A percentile compares a stretch with the other conserved stretches of the same genome.
These are phyloP conservation scores for Ctenopoma kingsleyae DNA, from an alignment of 2,797 vertebrate species.

Conservation along the genomic window DNA sequence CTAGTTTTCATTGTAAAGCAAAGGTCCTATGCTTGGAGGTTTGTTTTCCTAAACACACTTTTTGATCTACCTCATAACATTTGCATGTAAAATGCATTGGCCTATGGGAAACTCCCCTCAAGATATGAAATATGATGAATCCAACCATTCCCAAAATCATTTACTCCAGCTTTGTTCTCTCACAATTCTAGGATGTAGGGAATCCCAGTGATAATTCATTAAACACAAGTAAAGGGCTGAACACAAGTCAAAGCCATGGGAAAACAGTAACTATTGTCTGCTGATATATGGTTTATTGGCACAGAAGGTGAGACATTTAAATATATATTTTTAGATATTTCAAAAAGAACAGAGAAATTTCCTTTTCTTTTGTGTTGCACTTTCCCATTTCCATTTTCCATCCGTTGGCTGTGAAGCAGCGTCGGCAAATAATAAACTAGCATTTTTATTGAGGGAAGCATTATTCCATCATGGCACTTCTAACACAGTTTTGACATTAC, in stretches of 20 bases:
- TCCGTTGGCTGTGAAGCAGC: background rate
- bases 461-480: constrained; percentile 20
- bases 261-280: constrained; percentile 33
- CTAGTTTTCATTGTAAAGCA: background rate
- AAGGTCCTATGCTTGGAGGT: background rate
- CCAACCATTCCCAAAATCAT: constrained; percentile 25
- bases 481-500: constrained; percentile 36
- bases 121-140: constrained; percentile 37
- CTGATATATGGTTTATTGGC: constrained; percentile 21
- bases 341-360: constrained; percentile 6
- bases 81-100: background rate
- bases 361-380: constrained; percentile 15
- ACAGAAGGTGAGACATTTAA: constrained; percentile 19
- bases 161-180: constrained; percentile 34
- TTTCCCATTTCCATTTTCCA: constrained; percentile 18
- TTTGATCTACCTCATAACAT: constrained; percentile 5
- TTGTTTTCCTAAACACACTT: background rate
- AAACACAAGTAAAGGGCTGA: constrained; percentile 8
- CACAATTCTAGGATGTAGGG: constrained; percentile 52
- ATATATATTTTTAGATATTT: background rate
- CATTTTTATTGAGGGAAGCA: constrained; percentile 26
- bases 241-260: constrained; percentile 25
- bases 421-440: constrained; percentile 15
- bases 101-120: constrained; percentile 9
- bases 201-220: constrained; percentile 28